Evolutionary conservation across 2,797 vertebrate species (phyloP), one percentile per base, ranked within the genome.

Genomic region (Myripristis jacobus): DNA sequence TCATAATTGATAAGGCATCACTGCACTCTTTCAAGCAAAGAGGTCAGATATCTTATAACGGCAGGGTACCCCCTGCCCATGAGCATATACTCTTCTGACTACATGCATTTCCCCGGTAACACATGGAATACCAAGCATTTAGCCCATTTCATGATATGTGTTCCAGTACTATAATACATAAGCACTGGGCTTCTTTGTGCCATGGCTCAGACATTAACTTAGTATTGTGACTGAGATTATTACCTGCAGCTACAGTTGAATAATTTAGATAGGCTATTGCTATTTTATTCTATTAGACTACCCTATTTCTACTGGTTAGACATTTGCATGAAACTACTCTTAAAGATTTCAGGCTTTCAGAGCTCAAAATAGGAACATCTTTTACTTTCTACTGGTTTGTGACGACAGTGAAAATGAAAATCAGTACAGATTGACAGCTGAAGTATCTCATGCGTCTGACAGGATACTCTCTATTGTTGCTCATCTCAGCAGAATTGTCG

Each of bases 401-500:
- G 15, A 12, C 4, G 1, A 36, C 5, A 0, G 8, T n/a, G 3
- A 58, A 59, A 34, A 41, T 29, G 19, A 66, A 21, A 6, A 8
- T 22, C 8, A 4, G 48, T 12, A 8, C 71, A 51, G 55, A 11
- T 34, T 58, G 36, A 43, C 31, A 0, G 15, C 58, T 68, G 71
- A 19, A 70, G 78, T 70, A 76, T 29, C 27, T 29, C 86, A 55
- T 67, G 41, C 11, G 61, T 73, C 70, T 82, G 38, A 59, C 72
- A 86, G 72, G 64, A 75, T 66, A 77, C 44, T 64, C 29, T 43
- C 46, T 38, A 4, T 22, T 61, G 22, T 48, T 83, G 79, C 75
- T 73, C 55, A 10, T 75, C 59, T 86, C 58, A 73, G 81, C 85
- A 87, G 44, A 86, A 62, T 15, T 46, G 48, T 31, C 16, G 25